Conservation (phyloP, 92 coral and sea anemone genomes). For the Paragorgia papillata region DNA sequence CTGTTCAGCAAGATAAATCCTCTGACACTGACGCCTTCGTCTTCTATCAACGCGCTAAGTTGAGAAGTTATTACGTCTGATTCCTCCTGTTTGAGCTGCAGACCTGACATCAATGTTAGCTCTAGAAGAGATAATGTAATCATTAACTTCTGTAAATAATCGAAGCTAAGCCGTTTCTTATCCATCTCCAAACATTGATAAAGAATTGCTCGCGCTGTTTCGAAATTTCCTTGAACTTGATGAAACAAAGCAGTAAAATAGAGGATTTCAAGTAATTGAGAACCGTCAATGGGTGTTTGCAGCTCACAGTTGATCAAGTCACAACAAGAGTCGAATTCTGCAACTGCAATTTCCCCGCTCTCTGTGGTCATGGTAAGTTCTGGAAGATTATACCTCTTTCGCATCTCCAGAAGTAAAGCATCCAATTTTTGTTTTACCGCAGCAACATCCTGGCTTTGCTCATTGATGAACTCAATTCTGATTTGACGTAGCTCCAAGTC, state of each 20-base stretch:
- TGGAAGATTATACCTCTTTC: background rate
- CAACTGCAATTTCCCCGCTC: background rate
- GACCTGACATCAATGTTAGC: background rate
- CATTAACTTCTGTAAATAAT: background rate
- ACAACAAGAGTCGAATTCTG: background rate
- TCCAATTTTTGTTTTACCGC: background rate
- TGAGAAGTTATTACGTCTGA: background rate
- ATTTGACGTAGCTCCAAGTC: conserved; percentile 1
- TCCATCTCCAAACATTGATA: background rate
- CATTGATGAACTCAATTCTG: background rate
- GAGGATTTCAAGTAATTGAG: background rate
- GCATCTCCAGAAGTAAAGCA: conserved; percentile 1
- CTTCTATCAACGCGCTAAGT: conserved; percentile 11
- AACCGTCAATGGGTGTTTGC: background rate
- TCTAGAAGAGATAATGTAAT: background rate
- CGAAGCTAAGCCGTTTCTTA: background rate
- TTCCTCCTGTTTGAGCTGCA: background rate
- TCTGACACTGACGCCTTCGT: conserved; percentile 11
- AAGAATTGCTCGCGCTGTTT: background rate
- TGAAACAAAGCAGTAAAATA: background rate
- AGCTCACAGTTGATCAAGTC: background rate
- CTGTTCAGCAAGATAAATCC: conserved; percentile 9
- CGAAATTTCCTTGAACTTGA: background rate
- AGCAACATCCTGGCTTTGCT: background rate
- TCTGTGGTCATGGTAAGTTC: background rate